Conservation (phyloP, 1,140 invertebrate species). For the Pseudomyrmex dendroicus region DNA sequence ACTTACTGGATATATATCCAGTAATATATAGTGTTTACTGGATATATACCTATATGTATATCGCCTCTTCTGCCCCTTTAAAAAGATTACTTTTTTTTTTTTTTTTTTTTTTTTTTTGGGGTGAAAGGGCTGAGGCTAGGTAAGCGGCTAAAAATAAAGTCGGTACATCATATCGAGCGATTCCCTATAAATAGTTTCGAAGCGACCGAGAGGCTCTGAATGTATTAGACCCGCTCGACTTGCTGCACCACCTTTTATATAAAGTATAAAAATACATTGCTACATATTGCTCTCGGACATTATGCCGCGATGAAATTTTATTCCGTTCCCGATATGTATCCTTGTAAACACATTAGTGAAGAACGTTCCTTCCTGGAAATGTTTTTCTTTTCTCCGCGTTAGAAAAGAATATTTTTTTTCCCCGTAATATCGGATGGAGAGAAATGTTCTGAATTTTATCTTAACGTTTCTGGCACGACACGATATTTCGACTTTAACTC, state of each 20-base stretch:
- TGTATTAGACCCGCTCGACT: slow-evolving; percentile 72
- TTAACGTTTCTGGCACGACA: background rate
- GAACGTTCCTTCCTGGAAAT: background rate
- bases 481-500: too few species aligned
- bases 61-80: background rate
- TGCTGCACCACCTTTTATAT: slow-evolving; percentile 59
- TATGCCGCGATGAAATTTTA: slow-evolving; percentile 27
- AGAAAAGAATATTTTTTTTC: background rate
- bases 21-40: background rate
- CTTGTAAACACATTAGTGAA: background rate
- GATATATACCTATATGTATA: background rate
- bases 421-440: background rate
- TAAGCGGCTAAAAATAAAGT: slow-evolving; percentile 81
- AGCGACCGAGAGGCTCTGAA: slow-evolving; percentile 73
- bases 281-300: background rate
- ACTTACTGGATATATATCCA: too few species aligned
- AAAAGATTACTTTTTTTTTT: slow-evolving; percentile 1
- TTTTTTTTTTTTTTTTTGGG: slow-evolving; percentile 41
- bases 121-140: slow-evolving; percentile 72
- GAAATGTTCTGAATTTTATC: background rate
- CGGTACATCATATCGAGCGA: slow-evolving; percentile 84
- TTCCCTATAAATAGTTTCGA: slow-evolving; percentile 81
- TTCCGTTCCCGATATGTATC: background rate
- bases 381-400: background rate
- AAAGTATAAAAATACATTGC: slow-evolving; percentile 60